Evolutionary conservation across 1,140 invertebrate species (phyloP).

Genomic region (Rhagoletis pomonella): DNA sequence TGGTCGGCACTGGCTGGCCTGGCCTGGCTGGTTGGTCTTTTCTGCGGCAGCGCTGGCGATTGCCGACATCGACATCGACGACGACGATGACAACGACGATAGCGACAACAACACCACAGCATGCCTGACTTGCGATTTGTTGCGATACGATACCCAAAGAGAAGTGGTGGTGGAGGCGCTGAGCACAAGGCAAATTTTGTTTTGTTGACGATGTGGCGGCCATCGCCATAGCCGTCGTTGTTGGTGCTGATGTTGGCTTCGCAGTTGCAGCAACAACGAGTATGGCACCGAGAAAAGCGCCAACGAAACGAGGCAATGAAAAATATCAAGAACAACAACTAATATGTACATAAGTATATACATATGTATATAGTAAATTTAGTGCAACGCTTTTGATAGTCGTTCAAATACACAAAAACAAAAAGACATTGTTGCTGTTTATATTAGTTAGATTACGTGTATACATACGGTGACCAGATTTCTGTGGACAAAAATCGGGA

Average conservation of each 20-base stretch:
- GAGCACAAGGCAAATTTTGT: slow-evolving; percentile 32
- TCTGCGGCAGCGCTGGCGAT: neutral
- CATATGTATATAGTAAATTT: neutral
- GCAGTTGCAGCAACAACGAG: neutral
- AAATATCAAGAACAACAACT: slow-evolving; percentile 47
- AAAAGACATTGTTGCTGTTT: slow-evolving; percentile 3
- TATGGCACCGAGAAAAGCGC: slow-evolving; percentile 13
- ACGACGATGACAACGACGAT: neutral
- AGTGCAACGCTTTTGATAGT: slow-evolving; percentile 20
- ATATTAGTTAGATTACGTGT: slow-evolving; percentile 30
- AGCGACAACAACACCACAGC: neutral
- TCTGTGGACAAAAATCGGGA: too few relatives aligned
- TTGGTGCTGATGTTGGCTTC: neutral
- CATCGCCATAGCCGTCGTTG: neutral
- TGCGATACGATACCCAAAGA: slow-evolving; percentile 6
- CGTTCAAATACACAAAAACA: neutral
- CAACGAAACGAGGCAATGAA: slow-evolving; percentile 38
- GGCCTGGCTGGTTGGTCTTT: neutral
- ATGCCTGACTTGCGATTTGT: neutral
- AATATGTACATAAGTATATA: neutral
- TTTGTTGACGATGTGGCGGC: slow-evolving; percentile 42
- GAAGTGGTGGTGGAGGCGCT: neutral
- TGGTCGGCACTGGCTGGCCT: slow-evolving; percentile 34
- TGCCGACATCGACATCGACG: neutral
- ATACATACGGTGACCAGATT: too few relatives aligned